A percentile compares a stretch with the other conserved stretches of the same genome.
Conservation (phyloP, 2,113 vertebrate species). For the Strigops habroptila region DNA sequence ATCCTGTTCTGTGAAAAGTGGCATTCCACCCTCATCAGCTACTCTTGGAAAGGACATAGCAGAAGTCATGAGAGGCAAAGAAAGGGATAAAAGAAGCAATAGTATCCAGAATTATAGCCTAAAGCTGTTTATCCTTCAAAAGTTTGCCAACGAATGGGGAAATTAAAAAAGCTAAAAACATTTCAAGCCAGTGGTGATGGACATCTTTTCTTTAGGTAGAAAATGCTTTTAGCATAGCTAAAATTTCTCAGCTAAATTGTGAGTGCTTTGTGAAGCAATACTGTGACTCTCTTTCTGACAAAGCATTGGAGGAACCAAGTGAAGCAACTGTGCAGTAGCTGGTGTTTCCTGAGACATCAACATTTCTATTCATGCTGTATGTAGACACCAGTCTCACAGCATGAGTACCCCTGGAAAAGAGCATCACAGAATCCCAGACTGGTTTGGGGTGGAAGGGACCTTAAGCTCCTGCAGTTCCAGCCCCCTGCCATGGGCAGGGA, state of each 20-base stretch:
- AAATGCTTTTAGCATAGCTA: neutral
- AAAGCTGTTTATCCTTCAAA: neutral
- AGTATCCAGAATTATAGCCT: neutral
- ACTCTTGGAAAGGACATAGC: neutral
- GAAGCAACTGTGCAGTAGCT: neutral
- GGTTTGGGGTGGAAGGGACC: neutral
- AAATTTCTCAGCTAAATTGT: neutral
- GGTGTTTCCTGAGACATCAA: neutral
- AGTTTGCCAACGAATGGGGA: accelerated
- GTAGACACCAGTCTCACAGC: neutral
- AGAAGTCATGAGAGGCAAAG: neutral
- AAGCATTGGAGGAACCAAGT: neutral
- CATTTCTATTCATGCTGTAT: neutral
- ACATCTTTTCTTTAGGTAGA: neutral
- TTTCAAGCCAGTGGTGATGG: neutral
- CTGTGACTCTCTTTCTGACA: neutral
- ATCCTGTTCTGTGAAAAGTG: neutral
- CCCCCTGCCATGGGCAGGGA: neutral
- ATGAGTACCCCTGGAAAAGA: neutral
- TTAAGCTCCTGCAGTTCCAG: neutral
- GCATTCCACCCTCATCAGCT: neutral
- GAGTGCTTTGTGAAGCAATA: neutral
- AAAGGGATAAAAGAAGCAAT: neutral
- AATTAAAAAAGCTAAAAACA: neutral
- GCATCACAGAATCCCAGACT: neutral